Conservation (phyloP, 1,140 invertebrate species). For the Rhyacophila brunnea region DNA sequence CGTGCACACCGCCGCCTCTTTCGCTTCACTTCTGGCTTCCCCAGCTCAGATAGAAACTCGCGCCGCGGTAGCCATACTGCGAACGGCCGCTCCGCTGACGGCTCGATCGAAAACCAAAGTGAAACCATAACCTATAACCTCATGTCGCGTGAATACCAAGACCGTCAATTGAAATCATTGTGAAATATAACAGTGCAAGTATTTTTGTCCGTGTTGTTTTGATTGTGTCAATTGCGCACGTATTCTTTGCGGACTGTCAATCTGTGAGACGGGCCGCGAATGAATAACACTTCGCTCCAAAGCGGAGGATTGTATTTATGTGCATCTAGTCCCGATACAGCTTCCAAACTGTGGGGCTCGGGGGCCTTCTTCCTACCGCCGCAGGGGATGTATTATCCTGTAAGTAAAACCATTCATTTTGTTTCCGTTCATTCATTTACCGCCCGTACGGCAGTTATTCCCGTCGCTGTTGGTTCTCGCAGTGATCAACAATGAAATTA, state of each 20-base stretch:
- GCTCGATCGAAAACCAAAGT: background rate
- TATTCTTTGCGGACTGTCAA: conserved; percentile 19
- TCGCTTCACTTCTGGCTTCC: conserved; percentile 7
- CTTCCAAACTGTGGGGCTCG: conserved; percentile 91
- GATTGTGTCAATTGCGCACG: conserved; percentile 3
- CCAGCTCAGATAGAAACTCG: background rate
- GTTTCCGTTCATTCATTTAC: background rate
- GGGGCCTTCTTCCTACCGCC: conserved; percentile 89
- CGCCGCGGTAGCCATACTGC: conserved; percentile 8
- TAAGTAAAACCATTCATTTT: conserved; percentile 59
- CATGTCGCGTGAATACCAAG: conserved; percentile 12
- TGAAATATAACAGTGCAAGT: conserved; percentile 15
- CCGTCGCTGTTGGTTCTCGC: conserved; percentile 2
- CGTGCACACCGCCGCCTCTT: conserved; percentile 14
- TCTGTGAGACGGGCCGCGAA: conserved; percentile 26
- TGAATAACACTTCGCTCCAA: conserved; percentile 42
- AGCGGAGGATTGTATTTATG: conserved; percentile 55
- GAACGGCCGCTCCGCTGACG: background rate
- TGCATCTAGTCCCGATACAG: conserved; percentile 62
- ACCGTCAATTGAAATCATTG: background rate
- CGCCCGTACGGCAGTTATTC: background rate
- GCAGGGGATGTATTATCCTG: conserved; percentile 91
- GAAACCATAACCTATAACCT: conserved; percentile 14
- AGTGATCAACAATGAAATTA: conserved; percentile 21
- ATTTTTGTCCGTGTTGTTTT: conserved; percentile 4